These are phyloP conservation scores for Nomada ferruginata DNA, from an alignment of 2,888 invertebrate genomes.

Conservation along the genomic window DNA sequence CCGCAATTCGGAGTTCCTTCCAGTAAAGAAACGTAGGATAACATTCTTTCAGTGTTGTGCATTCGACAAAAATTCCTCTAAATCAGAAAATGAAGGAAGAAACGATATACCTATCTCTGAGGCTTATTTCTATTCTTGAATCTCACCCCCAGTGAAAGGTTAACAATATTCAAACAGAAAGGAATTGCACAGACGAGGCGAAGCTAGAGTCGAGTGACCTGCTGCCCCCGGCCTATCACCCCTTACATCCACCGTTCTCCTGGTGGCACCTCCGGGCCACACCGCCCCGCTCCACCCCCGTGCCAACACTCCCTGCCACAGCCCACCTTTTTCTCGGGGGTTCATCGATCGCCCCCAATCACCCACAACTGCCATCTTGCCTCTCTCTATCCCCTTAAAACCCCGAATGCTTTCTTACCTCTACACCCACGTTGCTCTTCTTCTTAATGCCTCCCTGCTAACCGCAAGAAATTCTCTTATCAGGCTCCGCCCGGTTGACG, in stretches of 20 bases:
- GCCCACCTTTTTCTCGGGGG: slow-evolving; percentile 78
- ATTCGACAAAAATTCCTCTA: too few species aligned
- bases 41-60: too few species aligned
- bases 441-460: background rate
- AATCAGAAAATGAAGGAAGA: too few species aligned
- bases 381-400: slow-evolving; percentile 75
- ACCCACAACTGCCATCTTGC: slow-evolving; percentile 79
- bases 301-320: slow-evolving; percentile 34
- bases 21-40: too few species aligned
- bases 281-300: slow-evolving; percentile 48
- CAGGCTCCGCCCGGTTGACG: background rate
- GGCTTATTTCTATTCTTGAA: background rate
- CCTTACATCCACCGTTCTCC: slow-evolving; percentile 63
- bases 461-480: slow-evolving; percentile 1
- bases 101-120: too few species aligned
- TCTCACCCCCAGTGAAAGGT: slow-evolving; percentile 1
- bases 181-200: slow-evolving; percentile 67
- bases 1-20: too few species aligned
- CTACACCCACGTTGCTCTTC: slow-evolving; percentile 26
- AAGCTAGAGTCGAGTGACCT: slow-evolving; percentile 77
- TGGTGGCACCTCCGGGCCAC: slow-evolving; percentile 64
- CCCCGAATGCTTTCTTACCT: slow-evolving; percentile 68
- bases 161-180: slow-evolving; percentile 40
- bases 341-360: slow-evolving; percentile 83
- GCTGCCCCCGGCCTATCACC: slow-evolving; percentile 74